Evolutionary conservation across 2,888 invertebrate species (phyloP), one percentile per base, ranked within the genome.

Genomic region (Synergus umbraculus): DNA sequence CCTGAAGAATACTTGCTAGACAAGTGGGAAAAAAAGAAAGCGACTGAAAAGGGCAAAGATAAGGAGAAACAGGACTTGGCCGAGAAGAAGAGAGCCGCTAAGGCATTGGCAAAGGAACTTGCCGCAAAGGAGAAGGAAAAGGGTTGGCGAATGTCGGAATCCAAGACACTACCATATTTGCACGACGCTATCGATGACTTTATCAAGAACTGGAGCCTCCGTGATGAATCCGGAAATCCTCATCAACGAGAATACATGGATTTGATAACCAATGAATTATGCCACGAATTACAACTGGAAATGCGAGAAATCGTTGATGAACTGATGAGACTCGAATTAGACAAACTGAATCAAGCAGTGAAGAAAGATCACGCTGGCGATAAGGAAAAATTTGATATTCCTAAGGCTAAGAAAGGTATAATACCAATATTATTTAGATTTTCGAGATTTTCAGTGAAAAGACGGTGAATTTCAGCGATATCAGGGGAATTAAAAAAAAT

Each of bases 281-380:
- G 95, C 83, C 92, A 94, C 79, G 94, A 96, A 83, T 93, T 95
- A 77, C 95, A 96, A 79, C 86, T 94, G 44, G 94, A 96, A 88
- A 92, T 96, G 49, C 93, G 96, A n/a, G 92, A 93, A 58, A 93
- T 95, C 69, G 96, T 96, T 0, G 97, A 97, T 88, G 95, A 95
- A 85, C 87, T 94, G 85, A 95, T 96, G 95, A 93, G 93, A 86
- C 78, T 94, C 43, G 95, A 95, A 86, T 88, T 95, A 69, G 92
- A 92, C 7, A 83, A 93, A 77, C 89, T 95, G 37, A 93, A 93
- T 91, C 93, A 88, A 85, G 95, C 94, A 79, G 91, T 94, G 87
- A 94, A 92, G 85, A 87, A 83, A 0, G 94, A 94, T 85, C 92
- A 90, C 54, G 78, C 76, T 9, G 84, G 78, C 8, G 83, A 83